Conservation (phyloP, 2,888 invertebrate genomes). For the Bugula neritina region DNA sequence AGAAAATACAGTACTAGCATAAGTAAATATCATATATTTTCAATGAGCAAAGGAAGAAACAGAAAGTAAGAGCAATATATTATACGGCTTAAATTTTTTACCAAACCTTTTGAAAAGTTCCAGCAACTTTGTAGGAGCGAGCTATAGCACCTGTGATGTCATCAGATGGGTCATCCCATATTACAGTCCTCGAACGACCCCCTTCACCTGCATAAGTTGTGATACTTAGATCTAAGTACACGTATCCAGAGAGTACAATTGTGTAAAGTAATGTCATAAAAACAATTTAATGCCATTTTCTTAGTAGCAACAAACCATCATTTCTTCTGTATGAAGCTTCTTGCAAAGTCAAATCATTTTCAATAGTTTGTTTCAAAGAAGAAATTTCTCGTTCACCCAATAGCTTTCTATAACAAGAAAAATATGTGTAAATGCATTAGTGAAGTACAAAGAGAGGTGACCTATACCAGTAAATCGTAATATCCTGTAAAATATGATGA, state of each 20-base stretch:
- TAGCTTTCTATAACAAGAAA: conserved; percentile 34
- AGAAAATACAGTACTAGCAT: conserved; percentile 26
- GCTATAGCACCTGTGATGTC: conserved; percentile 47
- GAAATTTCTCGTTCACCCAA: conserved; percentile 34
- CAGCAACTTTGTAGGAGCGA: conserved; percentile 43
- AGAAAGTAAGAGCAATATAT: too few species aligned
- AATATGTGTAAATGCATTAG: too few species aligned
- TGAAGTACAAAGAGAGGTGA: too few species aligned
- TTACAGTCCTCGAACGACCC: conserved; percentile 33
- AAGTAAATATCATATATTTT: neutral
- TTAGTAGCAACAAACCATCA: conserved; percentile 10
- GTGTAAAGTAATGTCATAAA: too few species aligned
- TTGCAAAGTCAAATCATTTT: conserved; percentile 30
- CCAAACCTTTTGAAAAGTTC: conserved; percentile 45
- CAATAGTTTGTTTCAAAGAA: conserved; percentile 34
- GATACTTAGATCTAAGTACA: too few species aligned
- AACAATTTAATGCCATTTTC: too few species aligned
- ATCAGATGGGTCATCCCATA: conserved; percentile 46
- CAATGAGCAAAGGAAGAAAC: too few species aligned
- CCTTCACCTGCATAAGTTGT: conserved; percentile 31
- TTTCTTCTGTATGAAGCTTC: neutral
- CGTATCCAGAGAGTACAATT: too few species aligned
- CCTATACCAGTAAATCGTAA: too few species aligned
- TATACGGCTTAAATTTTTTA: too few species aligned
- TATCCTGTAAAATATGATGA: too few species aligned